Evolutionary conservation across 2,113 vertebrate genomes (phyloP), one percentile per base, ranked within the genome.

Genomic region (Piliocolobus tephrosceles): DNA sequence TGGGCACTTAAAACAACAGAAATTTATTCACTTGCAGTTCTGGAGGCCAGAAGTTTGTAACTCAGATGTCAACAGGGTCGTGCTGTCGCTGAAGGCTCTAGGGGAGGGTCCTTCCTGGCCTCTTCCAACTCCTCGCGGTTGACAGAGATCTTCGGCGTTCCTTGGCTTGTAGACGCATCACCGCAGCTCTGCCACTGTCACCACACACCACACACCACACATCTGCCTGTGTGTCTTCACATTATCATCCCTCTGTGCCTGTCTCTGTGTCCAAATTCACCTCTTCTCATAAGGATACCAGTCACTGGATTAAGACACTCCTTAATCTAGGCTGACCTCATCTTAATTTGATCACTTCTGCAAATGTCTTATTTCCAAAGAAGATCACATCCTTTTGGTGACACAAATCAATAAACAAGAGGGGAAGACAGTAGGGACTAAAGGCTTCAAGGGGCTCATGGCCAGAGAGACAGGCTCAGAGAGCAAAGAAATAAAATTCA

Each of bases 151-250:
- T 52, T 55, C 8, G 8, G 43, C 5, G 0, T 25, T 30, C 2
- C 43, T 50, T 73, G 75, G 35, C 11, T 43, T 55, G 3, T 5
- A 27, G 16, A 14, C 7, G 1, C 22, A 12, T n/a, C 16, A 5
- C n/a, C 17, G 22, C 7, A 1, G 27, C 20, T 79, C 76, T 18
- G 30, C 75, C 38, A 86, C 35, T 3, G 30, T 45, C 5, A 0
- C 9, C 4, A 0, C 2, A 0, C 4, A 0, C 9, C 4, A 0
- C 2, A 0, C 4, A 27, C 27, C 22, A 68, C 66, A 68, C 11
- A 14, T 50, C 50, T 89, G 25, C 16, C 47, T 83, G 3, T 6
- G 40, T 16, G 8, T 55, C 55, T 73, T 47, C 57, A 55, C 3
- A 2, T 7, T 0, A 0, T 70, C 58, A 8, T 61, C 32, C 64